Conservation (phyloP, 2,888 invertebrate species). For the Noctua fimbriata region DNA sequence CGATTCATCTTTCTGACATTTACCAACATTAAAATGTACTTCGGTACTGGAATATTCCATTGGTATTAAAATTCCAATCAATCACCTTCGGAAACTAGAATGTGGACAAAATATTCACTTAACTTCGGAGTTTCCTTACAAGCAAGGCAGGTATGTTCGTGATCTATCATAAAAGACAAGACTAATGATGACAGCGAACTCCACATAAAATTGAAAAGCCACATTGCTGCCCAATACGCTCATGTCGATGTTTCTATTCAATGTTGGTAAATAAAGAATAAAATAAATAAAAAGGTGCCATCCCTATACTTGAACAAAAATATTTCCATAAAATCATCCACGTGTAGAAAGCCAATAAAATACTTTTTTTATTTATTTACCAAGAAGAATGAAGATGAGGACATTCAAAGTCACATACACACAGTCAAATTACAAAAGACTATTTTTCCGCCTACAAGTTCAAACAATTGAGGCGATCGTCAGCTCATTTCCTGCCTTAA, state of each 20-base stretch:
- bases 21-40: background rate
- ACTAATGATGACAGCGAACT: background rate
- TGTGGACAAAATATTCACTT: conserved; percentile 15
- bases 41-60: background rate
- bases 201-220: background rate
- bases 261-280: background rate
- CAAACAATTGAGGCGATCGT: conserved; percentile 1
- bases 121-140: background rate
- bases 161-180: conserved; percentile 1
- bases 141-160: conserved; percentile 9
- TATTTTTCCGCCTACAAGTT: background rate
- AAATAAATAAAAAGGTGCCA: background rate
- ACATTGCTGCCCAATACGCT: background rate
- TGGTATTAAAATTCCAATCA: conserved; percentile 2
- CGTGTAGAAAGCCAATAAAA: background rate
- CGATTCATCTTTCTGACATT: background rate
- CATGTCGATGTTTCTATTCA: background rate
- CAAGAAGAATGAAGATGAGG: background rate
- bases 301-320: background rate
- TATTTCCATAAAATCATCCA: background rate
- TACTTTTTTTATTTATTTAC: background rate
- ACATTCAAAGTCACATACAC: background rate
- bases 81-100: conserved; percentile 2
- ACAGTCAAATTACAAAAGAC: background rate
- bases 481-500: conserved; percentile 7